Evolutionary conservation across 1,140 invertebrate species (phyloP).

Genomic region (Hydropsyche tenuis): DNA sequence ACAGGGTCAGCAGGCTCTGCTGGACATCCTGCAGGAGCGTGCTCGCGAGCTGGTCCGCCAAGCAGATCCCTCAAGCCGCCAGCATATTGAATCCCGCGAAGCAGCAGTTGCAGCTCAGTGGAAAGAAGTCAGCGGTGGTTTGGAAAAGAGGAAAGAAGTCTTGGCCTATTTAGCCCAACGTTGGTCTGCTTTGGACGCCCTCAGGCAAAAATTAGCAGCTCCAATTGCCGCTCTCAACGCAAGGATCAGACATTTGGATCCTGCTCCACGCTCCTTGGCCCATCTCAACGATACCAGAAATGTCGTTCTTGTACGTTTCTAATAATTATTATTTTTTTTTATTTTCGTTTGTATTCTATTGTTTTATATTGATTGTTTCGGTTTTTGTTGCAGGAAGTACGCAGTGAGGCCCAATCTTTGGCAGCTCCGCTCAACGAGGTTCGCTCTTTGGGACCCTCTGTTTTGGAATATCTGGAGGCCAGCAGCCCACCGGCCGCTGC

Average conservation of each 20-base stretch:
- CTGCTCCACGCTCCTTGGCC: slow-evolving; percentile 72
- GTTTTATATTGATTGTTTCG: neutral
- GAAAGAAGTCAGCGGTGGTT: slow-evolving; percentile 76
- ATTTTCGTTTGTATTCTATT: neutral
- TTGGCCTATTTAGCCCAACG: slow-evolving; percentile 68
- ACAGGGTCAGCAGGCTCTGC: slow-evolving; percentile 61
- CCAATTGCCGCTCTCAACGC: slow-evolving; percentile 67
- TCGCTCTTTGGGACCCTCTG: slow-evolving; percentile 59
- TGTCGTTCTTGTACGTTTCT: slow-evolving; percentile 72
- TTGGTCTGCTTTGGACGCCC: slow-evolving; percentile 79
- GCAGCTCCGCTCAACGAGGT: slow-evolving; percentile 61
- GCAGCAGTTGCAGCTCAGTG: slow-evolving; percentile 73
- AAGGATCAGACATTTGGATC: slow-evolving; percentile 75
- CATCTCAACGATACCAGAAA: slow-evolving; percentile 74
- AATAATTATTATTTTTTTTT: neutral
- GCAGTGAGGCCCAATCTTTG: slow-evolving; percentile 66
- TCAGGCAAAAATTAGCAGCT: slow-evolving; percentile 68
- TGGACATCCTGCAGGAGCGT: slow-evolving; percentile 62
- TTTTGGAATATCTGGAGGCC: slow-evolving; percentile 67
- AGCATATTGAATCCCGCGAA: slow-evolving; percentile 56
- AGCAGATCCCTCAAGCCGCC: slow-evolving; percentile 59
- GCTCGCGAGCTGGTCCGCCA: slow-evolving; percentile 59
- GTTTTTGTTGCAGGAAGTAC: slow-evolving; percentile 63
- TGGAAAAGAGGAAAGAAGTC: slow-evolving; percentile 64
- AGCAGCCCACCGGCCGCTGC: slow-evolving; percentile 66